Evolutionary conservation across 1,140 invertebrate genomes (phyloP), one percentile per base, ranked within the genome.

Genomic region (Araneus ventricosus): DNA sequence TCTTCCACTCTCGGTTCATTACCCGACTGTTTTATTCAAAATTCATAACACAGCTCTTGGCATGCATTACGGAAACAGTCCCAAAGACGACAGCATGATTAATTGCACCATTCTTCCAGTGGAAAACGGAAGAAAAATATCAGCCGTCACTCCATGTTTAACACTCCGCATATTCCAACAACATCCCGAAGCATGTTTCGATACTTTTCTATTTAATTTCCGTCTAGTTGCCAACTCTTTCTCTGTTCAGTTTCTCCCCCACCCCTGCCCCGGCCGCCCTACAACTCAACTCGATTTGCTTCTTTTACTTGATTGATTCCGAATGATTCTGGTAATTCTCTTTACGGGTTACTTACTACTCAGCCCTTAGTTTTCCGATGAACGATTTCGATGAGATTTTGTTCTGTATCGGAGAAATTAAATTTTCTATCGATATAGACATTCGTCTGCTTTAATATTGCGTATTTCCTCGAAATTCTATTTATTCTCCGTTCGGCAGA

Each of bases 191-290:
- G 85, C 57, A 61, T 61, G 34, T 63, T 63, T 63, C 85, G 85
- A 87, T 87, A 87, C 52, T 87, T 87, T 87, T 63, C 85, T 63
- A 87, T 87, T 87, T 87, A 87, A 87, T 87, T 87, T 87, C 45
- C 85, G 85, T 87, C 41, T 87, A n/a, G 52, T 63, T 87, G 52
- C 85, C 85, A 87, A 87, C 85, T 87, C 85, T 30, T 80, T 80
- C 24, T 34, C 75, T 80, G n/a, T 34, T 34, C 27, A 6, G 20
- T 80, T 34, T 8, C 14, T 30, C 20, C 30, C 17, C 27, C 10
- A 4, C 70, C 17, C 20, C 30, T 34, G 27, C 70, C 70, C 27
- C 63, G 10, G 4, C 27, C 3, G 5, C 70, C 70, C 30, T 20
- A 30, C 17, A 75, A 52, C 45, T 52, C 63, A 67, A 75, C 30